A percentile compares a stretch with the other conserved stretches of the same genome.
Conservation (phyloP, 2,113 vertebrate species). For the Pterophyllum scalare region DNA sequence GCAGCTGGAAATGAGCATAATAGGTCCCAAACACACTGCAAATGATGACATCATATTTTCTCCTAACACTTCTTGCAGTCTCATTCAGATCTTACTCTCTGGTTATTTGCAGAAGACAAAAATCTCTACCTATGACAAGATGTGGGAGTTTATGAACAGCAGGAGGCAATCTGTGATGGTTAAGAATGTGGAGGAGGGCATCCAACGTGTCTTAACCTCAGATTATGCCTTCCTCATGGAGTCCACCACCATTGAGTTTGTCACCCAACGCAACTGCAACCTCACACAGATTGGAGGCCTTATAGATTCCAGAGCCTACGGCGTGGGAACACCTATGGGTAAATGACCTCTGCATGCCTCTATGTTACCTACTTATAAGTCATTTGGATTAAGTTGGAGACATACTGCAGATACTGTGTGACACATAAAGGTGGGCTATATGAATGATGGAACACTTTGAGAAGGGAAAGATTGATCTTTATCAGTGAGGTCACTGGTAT, state of each 20-base stretch:
- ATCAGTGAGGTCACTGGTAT: constrained; percentile 60
- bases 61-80: background rate
- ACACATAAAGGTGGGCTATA: constrained; percentile 29
- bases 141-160: constrained; percentile 99
- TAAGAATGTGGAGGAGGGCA: constrained; percentile 95
- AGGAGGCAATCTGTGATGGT: constrained; percentile 94
- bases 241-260: constrained; percentile 98
- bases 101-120: constrained; percentile 89
- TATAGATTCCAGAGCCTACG: constrained; percentile 97
- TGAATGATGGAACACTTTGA: constrained; percentile 43
- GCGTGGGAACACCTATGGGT: constrained; percentile 98
- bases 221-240: constrained; percentile 99
- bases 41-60: background rate
- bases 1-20: background rate
- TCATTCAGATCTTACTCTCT: background rate
- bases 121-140: constrained; percentile 98
- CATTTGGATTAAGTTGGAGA: background rate
- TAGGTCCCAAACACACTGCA: background rate
- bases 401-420: constrained; percentile 6
- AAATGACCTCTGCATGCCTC: constrained; percentile 52
- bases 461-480: constrained; percentile 50
- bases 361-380: background rate
- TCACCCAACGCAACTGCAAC: constrained; percentile 97
- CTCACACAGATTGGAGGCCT: constrained; percentile 97
- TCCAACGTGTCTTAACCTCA: constrained; percentile 93